Evolutionary conservation across 2,113 vertebrate genomes (phyloP), one percentile per base, ranked within the genome.

Genomic region (Atlantisia rogersi): DNA sequence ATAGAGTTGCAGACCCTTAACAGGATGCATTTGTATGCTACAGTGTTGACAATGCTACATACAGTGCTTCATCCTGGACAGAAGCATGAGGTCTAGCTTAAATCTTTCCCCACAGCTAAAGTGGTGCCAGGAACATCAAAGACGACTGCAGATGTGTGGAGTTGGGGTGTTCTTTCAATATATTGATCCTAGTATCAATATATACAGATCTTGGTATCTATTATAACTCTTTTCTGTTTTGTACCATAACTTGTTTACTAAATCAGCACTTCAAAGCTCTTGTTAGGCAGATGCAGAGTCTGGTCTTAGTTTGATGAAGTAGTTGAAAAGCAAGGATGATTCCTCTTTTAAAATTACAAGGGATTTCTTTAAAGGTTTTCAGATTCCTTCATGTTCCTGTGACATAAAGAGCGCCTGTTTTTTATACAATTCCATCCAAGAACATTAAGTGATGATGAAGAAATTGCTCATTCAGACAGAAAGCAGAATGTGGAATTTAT

Each of bases 31-130:
- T 90, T 90, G 80, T 62, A 26, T 79, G n/a, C 68, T 77, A 3
- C 59, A 26, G 10, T 5, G 0, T 31, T 6, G 62, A n/a, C 18
- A 67, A 0, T 67, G 12, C 0, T 55, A 11, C 12, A 42, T 31
- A 18, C 7, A 48, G 8, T 53, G 20, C 1, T 60, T 26, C 24
- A 25, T 58, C 39, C 12, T 87, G 68, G 14, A 40, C 62, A 79
- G 59, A 15, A 89, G 28, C 52, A 44, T 31, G 35, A 77, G 4
- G 6, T 68, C 12, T 39, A 39, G 15, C 74, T 88, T 53, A 76
- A 62, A 40, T 28, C 58, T 89, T 86, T 58, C 21, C 35, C 55
- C 31, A 73, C 7, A 84, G 21, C 8, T 76, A 35, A 50, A 64
- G 12, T 44, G 15, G 7, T 73, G 42, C 28, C 37, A 81, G 29